A percentile compares a stretch with the other conserved stretches of the same genome.
phyloP scores from a whole-genome alignment of 2,113 vertebrate species.

The Dascyllus trimaculatus region DNA sequence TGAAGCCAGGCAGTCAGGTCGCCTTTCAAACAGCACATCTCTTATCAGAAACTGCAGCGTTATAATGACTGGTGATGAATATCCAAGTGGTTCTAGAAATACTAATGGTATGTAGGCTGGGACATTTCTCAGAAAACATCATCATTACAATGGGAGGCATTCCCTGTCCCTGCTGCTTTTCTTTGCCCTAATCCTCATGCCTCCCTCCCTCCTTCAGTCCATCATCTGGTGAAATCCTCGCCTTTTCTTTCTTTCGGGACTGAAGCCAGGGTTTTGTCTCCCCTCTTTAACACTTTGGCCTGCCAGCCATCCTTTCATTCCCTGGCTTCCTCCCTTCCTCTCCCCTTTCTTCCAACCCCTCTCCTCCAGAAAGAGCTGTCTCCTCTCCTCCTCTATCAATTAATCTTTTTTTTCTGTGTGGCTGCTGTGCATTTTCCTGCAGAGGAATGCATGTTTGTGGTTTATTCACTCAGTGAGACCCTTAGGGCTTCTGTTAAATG shows the following conservation, averaged over 20 bases:
- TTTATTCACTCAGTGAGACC: constrained; percentile 68
- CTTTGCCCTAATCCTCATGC: constrained; percentile 73
- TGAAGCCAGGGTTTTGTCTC: constrained; percentile 76
- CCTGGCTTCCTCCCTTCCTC: constrained; percentile 46
- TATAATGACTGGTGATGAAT: constrained; percentile 42
- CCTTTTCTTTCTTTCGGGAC: constrained; percentile 73
- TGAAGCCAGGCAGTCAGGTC: constrained; percentile 7
- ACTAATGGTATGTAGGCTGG: constrained; percentile 33
- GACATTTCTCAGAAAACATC: constrained; percentile 65
- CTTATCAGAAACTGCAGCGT: constrained; percentile 30
- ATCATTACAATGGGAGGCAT: constrained; percentile 76
- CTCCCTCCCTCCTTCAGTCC: constrained; percentile 68
- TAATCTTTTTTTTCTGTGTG: constrained; percentile 53
- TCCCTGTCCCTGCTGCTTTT: constrained; percentile 73
- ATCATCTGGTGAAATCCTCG: constrained; percentile 79
- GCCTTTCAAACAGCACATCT: constrained; percentile 14
- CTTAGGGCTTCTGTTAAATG: constrained; percentile 62
- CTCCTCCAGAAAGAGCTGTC: constrained; percentile 64
- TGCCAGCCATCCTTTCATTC: constrained; percentile 72
- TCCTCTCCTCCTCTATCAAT: constrained; percentile 69
- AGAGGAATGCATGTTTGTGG: constrained; percentile 73
- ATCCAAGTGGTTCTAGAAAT: constrained; percentile 53
- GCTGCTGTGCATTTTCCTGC: constrained; percentile 58
- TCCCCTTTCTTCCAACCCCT: constrained; percentile 10
- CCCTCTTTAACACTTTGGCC: constrained; percentile 73